These are phyloP conservation scores for Aegotheles bennettii DNA, from an alignment of 2,113 vertebrate species.

Conservation along the genomic window DNA sequence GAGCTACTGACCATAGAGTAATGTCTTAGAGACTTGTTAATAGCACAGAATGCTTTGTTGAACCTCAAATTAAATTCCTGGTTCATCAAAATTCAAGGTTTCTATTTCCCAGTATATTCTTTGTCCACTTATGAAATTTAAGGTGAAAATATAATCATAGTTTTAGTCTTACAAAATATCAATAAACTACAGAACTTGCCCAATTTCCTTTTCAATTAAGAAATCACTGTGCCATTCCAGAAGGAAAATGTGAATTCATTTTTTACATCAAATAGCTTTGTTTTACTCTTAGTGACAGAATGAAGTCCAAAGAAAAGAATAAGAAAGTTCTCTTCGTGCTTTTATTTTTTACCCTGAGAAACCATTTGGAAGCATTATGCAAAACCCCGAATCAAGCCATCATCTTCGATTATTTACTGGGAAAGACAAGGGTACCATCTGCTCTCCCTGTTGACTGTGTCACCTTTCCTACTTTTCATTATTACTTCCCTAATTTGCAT, in stretches of 20 bases:
- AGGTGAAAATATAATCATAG: neutral
- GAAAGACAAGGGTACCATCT: neutral
- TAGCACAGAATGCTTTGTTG: neutral
- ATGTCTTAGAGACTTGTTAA: neutral
- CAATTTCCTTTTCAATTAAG: neutral
- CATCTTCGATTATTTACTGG: neutral
- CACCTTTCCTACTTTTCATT: neutral
- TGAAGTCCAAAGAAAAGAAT: neutral
- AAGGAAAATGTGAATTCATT: neutral
- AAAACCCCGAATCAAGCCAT: neutral
- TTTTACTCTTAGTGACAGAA: neutral
- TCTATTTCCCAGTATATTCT: neutral
- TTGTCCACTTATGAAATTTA: neutral
- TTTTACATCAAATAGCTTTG: neutral
- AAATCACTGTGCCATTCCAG: fast-evolving
- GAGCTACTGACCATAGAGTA: neutral
- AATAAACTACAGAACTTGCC: neutral
- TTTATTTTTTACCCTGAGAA: neutral
- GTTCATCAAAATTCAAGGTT: neutral
- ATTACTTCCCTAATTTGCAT: neutral
- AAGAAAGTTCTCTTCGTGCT: neutral
- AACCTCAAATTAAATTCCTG: neutral
- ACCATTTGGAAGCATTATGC: neutral
- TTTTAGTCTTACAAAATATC: neutral
- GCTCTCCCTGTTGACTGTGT: neutral